Evolutionary conservation across 2,113 vertebrate species (phyloP).

Genomic region (Struthidea cinerea): DNA sequence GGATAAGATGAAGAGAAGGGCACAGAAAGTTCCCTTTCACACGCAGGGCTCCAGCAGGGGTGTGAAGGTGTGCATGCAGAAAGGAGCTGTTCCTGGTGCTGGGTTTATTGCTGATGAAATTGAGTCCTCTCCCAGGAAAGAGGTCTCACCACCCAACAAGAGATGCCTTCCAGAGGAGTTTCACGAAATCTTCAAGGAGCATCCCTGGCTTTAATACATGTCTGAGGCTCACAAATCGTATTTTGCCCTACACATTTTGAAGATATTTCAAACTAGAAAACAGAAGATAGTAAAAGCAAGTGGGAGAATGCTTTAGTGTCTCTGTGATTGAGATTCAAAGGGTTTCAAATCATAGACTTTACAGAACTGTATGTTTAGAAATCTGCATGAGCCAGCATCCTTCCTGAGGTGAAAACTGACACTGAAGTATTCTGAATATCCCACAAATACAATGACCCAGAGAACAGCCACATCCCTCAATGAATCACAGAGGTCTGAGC

Average conservation of each 20-base stretch:
- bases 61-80: neutral
- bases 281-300: neutral
- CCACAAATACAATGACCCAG: rapidly evolving
- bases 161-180: neutral
- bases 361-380: neutral
- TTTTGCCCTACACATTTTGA: neutral
- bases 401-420: neutral
- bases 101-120: neutral
- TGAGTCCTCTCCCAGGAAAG: neutral
- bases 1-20: rapidly evolving
- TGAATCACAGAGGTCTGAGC: neutral
- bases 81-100: neutral
- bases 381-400: neutral
- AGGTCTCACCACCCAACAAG: neutral
- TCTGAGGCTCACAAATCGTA: neutral
- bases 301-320: neutral
- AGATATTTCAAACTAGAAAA: neutral
- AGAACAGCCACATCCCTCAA: neutral
- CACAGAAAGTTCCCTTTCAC: neutral
- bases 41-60: rapidly evolving
- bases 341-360: neutral
- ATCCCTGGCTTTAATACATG: neutral
- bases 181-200: neutral
- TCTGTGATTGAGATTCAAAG: neutral
- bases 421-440: neutral